Percentiles rank a stretch among this genome's conserved stretches.
These are phyloP conservation scores for Dryobotodes eremita DNA, from an alignment of 2,888 invertebrate species.

Conservation along the genomic window DNA sequence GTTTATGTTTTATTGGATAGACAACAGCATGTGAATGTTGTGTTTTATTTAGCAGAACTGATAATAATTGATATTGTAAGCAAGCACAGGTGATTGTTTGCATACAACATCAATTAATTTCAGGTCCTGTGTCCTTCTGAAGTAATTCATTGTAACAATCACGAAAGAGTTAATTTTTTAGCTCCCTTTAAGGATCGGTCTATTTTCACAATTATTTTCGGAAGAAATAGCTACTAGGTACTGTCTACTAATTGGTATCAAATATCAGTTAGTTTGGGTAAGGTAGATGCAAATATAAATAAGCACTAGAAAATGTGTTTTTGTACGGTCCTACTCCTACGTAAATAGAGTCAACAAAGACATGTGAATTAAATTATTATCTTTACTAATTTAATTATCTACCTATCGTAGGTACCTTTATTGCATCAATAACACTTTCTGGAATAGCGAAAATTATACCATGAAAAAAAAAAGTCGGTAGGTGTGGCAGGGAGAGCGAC, in stretches of 20 bases:
- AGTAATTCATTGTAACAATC: not conserved
- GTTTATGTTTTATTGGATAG: not conserved
- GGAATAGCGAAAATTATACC: not conserved
- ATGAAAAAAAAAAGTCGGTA: not conserved
- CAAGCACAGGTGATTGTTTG: conserved; percentile 7
- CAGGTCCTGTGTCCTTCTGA: not conserved
- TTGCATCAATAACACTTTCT: not conserved
- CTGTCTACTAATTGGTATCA: not conserved
- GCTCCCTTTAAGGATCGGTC: not conserved
- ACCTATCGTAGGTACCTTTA: not conserved
- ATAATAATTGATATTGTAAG: conserved; percentile 14
- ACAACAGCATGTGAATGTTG: not conserved
- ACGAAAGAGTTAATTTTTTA: not conserved
- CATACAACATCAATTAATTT: conserved; percentile 4
- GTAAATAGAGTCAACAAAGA: not conserved
- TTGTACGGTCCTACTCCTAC: not conserved
- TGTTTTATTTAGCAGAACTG: conserved; percentile 3
- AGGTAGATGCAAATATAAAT: not conserved
- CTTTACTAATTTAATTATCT: not conserved
- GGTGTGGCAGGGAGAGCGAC: not conserved
- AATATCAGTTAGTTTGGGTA: not conserved
- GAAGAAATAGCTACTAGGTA: not conserved
- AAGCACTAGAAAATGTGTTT: conserved; percentile 8
- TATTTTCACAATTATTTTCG: not conserved
- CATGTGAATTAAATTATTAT: conserved; percentile 6